Evolutionary conservation across 2,113 vertebrate genomes (phyloP).

Genomic region (Scytalopus superciliaris): DNA sequence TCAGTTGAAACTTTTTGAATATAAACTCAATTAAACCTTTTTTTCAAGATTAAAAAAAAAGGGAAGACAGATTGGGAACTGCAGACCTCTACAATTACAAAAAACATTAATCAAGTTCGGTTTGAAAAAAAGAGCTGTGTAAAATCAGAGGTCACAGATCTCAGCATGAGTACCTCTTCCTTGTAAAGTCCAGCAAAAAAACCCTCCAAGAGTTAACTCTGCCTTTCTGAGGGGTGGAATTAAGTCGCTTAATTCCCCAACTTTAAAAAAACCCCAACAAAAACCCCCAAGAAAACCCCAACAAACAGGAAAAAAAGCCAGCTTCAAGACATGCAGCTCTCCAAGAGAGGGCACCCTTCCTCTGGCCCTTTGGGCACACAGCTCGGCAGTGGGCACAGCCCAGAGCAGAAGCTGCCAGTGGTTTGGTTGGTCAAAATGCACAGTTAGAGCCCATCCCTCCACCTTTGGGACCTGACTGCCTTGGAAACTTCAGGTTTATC

Average conservation of each 20-base stretch:
- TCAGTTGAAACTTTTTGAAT: background rate
- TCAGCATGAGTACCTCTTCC: background rate
- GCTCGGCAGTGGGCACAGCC: background rate
- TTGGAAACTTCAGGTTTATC: background rate
- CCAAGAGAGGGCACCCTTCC: background rate
- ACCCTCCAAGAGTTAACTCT: background rate
- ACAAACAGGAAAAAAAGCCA: background rate
- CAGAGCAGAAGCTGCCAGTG: background rate
- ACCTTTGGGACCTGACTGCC: background rate
- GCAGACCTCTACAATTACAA: conserved; percentile 23
- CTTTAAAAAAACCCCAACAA: background rate
- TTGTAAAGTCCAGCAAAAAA: background rate
- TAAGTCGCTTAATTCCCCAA: background rate
- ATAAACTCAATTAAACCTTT: conserved; percentile 9
- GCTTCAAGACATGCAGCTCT: background rate
- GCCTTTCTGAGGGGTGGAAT: background rate
- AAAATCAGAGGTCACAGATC: conserved; percentile 28
- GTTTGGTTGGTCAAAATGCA: background rate
- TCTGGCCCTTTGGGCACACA: background rate
- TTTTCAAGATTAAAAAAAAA: background rate
- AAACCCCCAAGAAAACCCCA: background rate
- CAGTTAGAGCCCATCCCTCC: background rate
- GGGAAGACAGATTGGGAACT: background rate
- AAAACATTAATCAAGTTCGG: conserved; percentile 21
- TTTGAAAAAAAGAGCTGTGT: conserved; percentile 26